Percentiles rank a stretch among this genome's conserved stretches.
These are phyloP conservation scores for Amiota communis DNA, from an alignment of 2,888 invertebrate genomes.

Conservation along the genomic window DNA sequence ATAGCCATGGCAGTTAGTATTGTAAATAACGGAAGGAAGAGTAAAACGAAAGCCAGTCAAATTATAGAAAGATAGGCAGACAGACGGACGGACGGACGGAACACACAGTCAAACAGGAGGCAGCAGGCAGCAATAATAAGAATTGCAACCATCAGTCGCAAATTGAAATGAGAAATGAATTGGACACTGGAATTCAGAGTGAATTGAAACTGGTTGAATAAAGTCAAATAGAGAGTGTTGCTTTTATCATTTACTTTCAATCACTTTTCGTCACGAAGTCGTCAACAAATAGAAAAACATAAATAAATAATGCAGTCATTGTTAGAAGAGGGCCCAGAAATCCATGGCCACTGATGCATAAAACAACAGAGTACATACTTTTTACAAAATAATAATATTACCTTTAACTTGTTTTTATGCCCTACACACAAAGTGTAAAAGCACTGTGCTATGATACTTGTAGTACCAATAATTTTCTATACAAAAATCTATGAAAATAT, in stretches of 20 bases:
- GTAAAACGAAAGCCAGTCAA: not conserved
- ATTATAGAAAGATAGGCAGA: not conserved
- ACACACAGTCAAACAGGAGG: conserved; percentile 3
- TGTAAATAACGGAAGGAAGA: too few species aligned
- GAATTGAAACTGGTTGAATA: conserved; percentile 8
- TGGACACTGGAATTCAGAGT: too few species aligned
- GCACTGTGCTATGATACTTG: too few species aligned
- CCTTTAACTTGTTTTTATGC: not conserved
- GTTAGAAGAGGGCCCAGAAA: conserved; percentile 30
- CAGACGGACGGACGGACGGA: not conserved
- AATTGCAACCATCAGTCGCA: not conserved
- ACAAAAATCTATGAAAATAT: too few species aligned
- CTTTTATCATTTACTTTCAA: conserved; percentile 70
- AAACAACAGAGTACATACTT: too few species aligned
- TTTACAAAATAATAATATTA: not conserved
- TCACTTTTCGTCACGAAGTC: conserved; percentile 71
- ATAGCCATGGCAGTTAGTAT: not conserved
- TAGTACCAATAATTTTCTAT: too few species aligned
- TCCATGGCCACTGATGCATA: too few species aligned
- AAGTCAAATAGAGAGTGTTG: conserved; percentile 52
- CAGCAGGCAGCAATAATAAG: conserved; percentile 12
- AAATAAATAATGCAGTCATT: conserved; percentile 57
- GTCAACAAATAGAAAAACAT: conserved; percentile 56
- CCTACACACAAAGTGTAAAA: not conserved
- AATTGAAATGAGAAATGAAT: too few species aligned